A percentile compares a stretch with the other conserved stretches of the same genome.
Conservation (phyloP, 2,888 invertebrate genomes). For the Cabera pusaria region DNA sequence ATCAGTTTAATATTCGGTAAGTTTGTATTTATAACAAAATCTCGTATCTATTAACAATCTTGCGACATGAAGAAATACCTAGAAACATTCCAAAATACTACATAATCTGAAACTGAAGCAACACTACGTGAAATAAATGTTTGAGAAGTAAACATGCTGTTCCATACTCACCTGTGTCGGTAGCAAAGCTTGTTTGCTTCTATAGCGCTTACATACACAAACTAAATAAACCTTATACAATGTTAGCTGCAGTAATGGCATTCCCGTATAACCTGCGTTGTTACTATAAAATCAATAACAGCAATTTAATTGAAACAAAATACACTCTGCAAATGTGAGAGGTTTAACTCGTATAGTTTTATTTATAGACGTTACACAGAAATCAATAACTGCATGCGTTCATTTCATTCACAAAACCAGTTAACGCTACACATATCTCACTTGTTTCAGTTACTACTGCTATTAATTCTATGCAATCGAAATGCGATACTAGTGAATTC, state of each 20-base stretch:
- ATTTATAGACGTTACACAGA: slow-evolving; percentile 5
- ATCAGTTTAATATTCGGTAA: too few species aligned
- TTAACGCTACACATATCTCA: background rate
- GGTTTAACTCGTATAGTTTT: background rate
- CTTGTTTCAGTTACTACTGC: background rate
- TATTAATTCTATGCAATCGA: background rate
- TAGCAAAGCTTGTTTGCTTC: background rate
- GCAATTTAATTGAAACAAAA: background rate
- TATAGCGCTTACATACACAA: too few species aligned
- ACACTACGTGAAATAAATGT: background rate
- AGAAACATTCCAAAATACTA: background rate
- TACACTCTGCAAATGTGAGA: background rate
- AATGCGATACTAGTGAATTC: slow-evolving; percentile 2
- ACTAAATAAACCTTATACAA: too few species aligned
- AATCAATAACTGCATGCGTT: slow-evolving; percentile 18
- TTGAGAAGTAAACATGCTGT: slow-evolving; percentile 3
- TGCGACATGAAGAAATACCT: too few species aligned
- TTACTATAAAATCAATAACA: slow-evolving; percentile 14
- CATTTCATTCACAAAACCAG: slow-evolving; percentile 1
- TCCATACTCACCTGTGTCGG: background rate
- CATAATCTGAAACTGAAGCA: background rate
- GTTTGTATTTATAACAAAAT: too few species aligned
- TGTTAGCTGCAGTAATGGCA: background rate
- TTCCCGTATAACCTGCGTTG: too few species aligned
- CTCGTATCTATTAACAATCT: too few species aligned